Base-by-base conservation (phyloP, 2,888 invertebrate species). In the Drosophila silvestris region DNA sequence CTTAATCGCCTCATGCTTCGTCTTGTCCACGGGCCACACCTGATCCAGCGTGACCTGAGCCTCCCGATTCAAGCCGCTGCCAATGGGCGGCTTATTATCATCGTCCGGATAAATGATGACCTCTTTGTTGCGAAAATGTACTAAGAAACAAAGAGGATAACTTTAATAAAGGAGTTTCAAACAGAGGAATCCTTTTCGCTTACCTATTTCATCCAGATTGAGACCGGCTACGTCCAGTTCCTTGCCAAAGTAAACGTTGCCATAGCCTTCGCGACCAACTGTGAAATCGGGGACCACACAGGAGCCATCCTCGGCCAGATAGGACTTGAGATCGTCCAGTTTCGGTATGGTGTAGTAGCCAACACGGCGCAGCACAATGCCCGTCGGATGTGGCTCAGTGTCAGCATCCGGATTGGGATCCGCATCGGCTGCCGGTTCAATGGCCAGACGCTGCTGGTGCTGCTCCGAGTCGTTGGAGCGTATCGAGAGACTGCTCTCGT, bases 41-140 rank as follows among this genome's bases (percentile, higher is more conserved):
- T 97, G 95, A 93, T 99, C 98, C 58, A 99, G 94, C 0, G 99
- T 99, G 2, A 97, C 96, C 91, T 98, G 97, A 2, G 99, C 99
- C 52, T 96, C 96, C 19, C 97, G 95, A 94, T 99, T 99, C 52
- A 99, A 94, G 0, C 97, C 99, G 74, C 95, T 94, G 0, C 99
- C 99, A 9, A 97, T 94, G 0, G 97, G 95, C 0, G 99, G 99
- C 93, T 99, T 99, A 68, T 95, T 95, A 0, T 95, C 94, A 79
- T 98, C 97, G 88, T 98, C 97, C 0, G 99, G 99, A 94, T 99
- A 99, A 6, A 99, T 96, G 28, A 97, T 97, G 4, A 99, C 96
- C 94, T 99, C 99, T 92, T 98, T 98, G 93, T 98, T 97, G 5
- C 98, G 95, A 93, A 99, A 98, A 91, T 97, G 97, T 0, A 99